Conservation (phyloP, 2,888 invertebrate species). For the Cantharis flavilabris region DNA sequence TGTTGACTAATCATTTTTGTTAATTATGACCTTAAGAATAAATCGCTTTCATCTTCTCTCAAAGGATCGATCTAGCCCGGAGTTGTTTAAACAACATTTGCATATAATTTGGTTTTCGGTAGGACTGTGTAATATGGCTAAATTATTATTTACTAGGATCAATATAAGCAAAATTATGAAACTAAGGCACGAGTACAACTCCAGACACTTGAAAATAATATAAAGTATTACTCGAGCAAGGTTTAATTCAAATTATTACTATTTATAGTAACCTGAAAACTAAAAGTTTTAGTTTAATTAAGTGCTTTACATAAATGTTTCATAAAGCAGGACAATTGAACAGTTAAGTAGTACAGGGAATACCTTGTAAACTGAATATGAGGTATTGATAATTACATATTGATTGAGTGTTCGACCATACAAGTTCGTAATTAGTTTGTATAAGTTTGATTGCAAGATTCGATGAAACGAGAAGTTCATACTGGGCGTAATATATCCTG, state of each 20-base stretch:
- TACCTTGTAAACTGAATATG: not conserved
- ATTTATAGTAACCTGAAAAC: not conserved
- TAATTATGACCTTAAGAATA: not conserved
- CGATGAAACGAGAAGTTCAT: conserved; percentile 8
- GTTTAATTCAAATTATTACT: not conserved
- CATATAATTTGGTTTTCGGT: conserved; percentile 38
- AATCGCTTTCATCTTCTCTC: conserved; percentile 18
- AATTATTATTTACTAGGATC: conserved; percentile 21
- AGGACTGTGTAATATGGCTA: conserved; percentile 7
- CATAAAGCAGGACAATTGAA: not conserved
- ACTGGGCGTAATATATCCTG: not conserved
- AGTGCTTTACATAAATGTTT: not conserved
- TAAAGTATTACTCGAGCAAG: not conserved
- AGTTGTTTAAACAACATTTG: conserved; percentile 41
- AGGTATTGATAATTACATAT: conserved; percentile 20
- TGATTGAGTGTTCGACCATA: conserved; percentile 22
- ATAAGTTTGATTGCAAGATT: conserved; percentile 24
- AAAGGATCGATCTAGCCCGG: conserved; percentile 13
- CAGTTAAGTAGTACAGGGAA: not conserved
- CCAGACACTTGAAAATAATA: not conserved
- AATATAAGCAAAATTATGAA: conserved; percentile 6
- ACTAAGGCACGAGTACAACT: not conserved
- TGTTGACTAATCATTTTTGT: not conserved
- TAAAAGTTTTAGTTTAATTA: not conserved
- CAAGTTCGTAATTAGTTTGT: conserved; percentile 27